A percentile compares a stretch with the other conserved stretches of the same genome.
Conservation (phyloP, 2,888 invertebrate species). For the Tipula lateralis region DNA sequence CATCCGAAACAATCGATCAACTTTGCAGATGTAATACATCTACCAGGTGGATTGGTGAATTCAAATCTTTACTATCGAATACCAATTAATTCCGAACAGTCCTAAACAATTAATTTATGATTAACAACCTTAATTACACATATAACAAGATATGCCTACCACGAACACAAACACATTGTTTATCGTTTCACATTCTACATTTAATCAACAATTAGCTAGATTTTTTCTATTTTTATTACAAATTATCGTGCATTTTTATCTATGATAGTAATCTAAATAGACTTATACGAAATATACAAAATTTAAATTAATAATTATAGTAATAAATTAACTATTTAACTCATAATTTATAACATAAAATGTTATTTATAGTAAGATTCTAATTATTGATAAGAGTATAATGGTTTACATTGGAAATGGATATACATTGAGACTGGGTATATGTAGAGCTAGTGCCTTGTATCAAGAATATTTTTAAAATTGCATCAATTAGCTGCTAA, state of each 20-base stretch:
- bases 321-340: constrained; percentile 13
- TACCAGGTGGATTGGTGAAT: too few relatives aligned
- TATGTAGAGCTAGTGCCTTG: too few relatives aligned
- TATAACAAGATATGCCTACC: too few relatives aligned
- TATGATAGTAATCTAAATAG: neutral
- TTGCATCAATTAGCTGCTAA: too few relatives aligned
- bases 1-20: too few relatives aligned
- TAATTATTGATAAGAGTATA: neutral
- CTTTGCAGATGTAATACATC: too few relatives aligned
- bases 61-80: too few relatives aligned
- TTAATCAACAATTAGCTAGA: neutral
- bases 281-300: neutral
- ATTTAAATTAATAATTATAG: neutral
- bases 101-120: too few relatives aligned
- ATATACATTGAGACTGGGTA: neutral
- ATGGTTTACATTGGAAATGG: neutral
- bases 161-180: neutral
- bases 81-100: too few relatives aligned
- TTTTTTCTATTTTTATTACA: neutral
- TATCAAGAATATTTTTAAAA: too few relatives aligned
- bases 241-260: neutral
- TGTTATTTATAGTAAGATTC: neutral
- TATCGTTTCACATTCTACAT: neutral
- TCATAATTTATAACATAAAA: neutral
- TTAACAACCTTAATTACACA: too few relatives aligned